These are phyloP conservation scores for Athalia cordata DNA, from an alignment of 2,888 invertebrate genomes.

Conservation along the genomic window DNA sequence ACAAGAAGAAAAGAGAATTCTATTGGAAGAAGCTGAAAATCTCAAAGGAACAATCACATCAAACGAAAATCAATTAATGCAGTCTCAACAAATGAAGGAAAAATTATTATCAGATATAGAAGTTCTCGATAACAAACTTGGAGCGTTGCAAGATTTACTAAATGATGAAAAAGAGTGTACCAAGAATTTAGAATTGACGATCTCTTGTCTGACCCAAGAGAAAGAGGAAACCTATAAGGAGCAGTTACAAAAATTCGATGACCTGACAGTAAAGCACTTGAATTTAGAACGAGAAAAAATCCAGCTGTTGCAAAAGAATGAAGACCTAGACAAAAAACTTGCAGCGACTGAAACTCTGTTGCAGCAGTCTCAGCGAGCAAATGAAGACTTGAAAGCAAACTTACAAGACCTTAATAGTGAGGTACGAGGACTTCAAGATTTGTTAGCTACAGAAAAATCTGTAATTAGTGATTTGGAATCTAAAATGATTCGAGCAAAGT, in stretches of 20 bases:
- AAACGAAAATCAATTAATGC: slow-evolving; percentile 50
- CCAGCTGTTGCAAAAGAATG: slow-evolving; percentile 33
- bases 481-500: too few relatives aligned
- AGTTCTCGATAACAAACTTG: not conserved
- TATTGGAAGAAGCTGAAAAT: slow-evolving; percentile 50
- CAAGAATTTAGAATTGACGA: slow-evolving; percentile 5
- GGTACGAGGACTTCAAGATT: slow-evolving; percentile 20
- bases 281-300: slow-evolving; percentile 46
- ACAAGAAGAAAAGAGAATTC: slow-evolving; percentile 48
- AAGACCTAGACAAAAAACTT: slow-evolving; percentile 11
- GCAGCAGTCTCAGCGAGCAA: slow-evolving; percentile 37
- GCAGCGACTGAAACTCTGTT: not conserved
- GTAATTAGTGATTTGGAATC: too few relatives aligned
- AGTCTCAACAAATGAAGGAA: not conserved
- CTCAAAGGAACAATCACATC: slow-evolving; percentile 48
- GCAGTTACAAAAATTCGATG: slow-evolving; percentile 31
- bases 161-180: not conserved
- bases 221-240: slow-evolving; percentile 1
- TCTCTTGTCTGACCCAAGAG: not conserved
- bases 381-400: slow-evolving; percentile 28
- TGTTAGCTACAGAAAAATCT: slow-evolving; percentile 15
- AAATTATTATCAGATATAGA: slow-evolving; percentile 4
- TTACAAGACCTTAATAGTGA: slow-evolving; percentile 16
- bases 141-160: not conserved
- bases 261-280: slow-evolving; percentile 41